Evolutionary conservation across 2,113 vertebrate genomes (phyloP).

Genomic region (Notothenia coriiceps): DNA sequence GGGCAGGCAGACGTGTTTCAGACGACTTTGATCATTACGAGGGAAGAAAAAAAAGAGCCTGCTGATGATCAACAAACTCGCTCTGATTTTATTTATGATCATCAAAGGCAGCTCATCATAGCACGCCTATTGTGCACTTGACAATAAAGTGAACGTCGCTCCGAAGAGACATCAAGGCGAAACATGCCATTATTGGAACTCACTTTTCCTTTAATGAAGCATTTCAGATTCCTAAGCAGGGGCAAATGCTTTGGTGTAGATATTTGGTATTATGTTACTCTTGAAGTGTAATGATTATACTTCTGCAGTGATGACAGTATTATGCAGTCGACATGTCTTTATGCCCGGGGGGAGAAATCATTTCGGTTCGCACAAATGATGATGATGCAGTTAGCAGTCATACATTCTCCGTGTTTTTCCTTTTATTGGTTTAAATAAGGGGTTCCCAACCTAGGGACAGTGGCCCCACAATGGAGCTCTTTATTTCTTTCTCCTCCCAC

Average conservation of each 20-base stretch:
- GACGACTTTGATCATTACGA: slow-evolving; percentile 56
- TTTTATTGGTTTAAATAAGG: neutral
- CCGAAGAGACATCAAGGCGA: slow-evolving; percentile 26
- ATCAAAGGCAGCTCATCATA: slow-evolving; percentile 59
- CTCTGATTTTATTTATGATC: slow-evolving; percentile 57
- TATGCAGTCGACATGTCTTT: slow-evolving; percentile 34
- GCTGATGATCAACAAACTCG: slow-evolving; percentile 46
- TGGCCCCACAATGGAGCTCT: neutral
- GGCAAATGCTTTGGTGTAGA: slow-evolving; percentile 24
- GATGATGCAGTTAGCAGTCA: slow-evolving; percentile 24
- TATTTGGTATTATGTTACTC: slow-evolving; percentile 25
- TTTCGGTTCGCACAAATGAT: slow-evolving; percentile 37
- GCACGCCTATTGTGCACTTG: slow-evolving; percentile 32
- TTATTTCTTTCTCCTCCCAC: no score
- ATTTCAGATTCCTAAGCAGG: slow-evolving; percentile 34
- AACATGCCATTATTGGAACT: slow-evolving; percentile 49
- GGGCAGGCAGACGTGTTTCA: slow-evolving; percentile 17
- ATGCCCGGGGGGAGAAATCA: slow-evolving; percentile 23
- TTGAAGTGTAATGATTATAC: slow-evolving; percentile 27
- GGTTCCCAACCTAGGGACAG: neutral
- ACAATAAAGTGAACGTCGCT: slow-evolving; percentile 29
- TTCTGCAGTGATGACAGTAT: slow-evolving; percentile 30
- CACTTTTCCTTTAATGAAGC: slow-evolving; percentile 26
- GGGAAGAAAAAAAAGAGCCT: neutral
- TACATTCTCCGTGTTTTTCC: neutral